Evolutionary conservation across 1,140 invertebrate species (phyloP), one percentile per base, ranked within the genome.

Genomic region (Drosophila nigromelanica): DNA sequence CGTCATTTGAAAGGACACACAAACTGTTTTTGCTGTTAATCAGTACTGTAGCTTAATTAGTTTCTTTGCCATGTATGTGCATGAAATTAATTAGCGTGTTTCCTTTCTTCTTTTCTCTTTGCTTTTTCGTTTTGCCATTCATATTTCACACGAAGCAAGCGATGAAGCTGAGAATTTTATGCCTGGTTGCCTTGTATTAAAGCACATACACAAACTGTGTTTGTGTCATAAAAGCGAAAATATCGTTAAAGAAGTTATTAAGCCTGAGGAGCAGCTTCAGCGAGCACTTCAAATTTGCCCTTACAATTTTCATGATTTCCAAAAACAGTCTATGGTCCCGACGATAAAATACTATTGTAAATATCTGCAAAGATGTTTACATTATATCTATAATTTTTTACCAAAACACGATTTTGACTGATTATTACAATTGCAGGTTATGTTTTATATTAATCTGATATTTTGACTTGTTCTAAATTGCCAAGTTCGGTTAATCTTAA

Each of bases 41-140:
- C 81, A 87, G 63, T 78, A 71, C 69, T 68, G 67, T 59, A 82
- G 81, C 82, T 82, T 86, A 86, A 86, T 87, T 86, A 86, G 75
- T 87, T 86, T 72, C 75, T 76, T 87, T 86, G 76, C 52, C 78
- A 78, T 80, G 62, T 79, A 58, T 68, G 68, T 73, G 48, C 78
- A 73, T 78, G 78, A 72, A 87, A 78, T 87, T 86, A 86, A 87
- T 86, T 86, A 87, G 51, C 63, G 67, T 66, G 87, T 75, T 81
- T 63, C n/a, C 47, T 21, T 10, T 54, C 15, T 7, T 12, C 45
- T 37, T 35, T 15, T 42, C 21, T 54, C 30, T 27, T 21, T 43
- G n/a, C 39, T 24, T 66, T 52, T 35, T 24, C 11, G 10, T 30
- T 45, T 50, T 15, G 10, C n/a, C 52, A 35, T 5, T 43, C 50